Conservation (phyloP, 2,888 invertebrate species). For the Cacoxenus indagator region DNA sequence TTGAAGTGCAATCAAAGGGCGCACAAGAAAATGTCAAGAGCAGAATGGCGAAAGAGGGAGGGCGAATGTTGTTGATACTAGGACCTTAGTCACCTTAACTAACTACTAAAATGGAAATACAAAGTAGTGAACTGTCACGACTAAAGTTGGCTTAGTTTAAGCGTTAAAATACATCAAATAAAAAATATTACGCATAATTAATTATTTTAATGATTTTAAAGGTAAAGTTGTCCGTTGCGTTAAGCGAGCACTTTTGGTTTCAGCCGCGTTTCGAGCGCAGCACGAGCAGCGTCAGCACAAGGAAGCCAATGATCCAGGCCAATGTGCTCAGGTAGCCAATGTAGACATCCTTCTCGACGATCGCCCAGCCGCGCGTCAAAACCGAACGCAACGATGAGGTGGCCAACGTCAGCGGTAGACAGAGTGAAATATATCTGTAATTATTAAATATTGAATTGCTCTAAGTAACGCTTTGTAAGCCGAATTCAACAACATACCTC, state of each 20-base stretch:
- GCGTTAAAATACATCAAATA: constrained; percentile 37
- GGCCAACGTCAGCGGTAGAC: constrained; percentile 90
- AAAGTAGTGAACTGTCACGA: constrained; percentile 43
- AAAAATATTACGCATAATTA: constrained; percentile 33
- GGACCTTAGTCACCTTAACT: constrained; percentile 37
- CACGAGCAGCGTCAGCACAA: constrained; percentile 84
- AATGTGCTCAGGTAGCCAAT: constrained; percentile 88
- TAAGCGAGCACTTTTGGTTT: constrained; percentile 37
- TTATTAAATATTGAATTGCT: too few species aligned
- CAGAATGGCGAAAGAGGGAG: neutral
- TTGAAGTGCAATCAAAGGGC: neutral
- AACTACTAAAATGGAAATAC: constrained; percentile 26
- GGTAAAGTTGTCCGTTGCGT: neutral
- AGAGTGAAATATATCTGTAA: constrained; percentile 80
- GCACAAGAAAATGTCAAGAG: neutral
- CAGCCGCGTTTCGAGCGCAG: constrained; percentile 86
- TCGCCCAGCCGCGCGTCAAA: constrained; percentile 88
- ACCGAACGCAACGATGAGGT: constrained; percentile 91
- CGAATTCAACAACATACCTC: constrained; percentile 66
- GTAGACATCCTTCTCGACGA: constrained; percentile 86
- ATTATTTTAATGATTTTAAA: constrained; percentile 37
- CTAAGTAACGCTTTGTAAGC: neutral
- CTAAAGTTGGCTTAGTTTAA: constrained; percentile 43
- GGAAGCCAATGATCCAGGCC: constrained; percentile 87
- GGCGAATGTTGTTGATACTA: constrained; percentile 15